A percentile compares a stretch with the other conserved stretches of the same genome.
These are phyloP conservation scores for Nannobrachium achirus DNA, from an alignment of 2,113 vertebrate species.

Conservation along the genomic window DNA sequence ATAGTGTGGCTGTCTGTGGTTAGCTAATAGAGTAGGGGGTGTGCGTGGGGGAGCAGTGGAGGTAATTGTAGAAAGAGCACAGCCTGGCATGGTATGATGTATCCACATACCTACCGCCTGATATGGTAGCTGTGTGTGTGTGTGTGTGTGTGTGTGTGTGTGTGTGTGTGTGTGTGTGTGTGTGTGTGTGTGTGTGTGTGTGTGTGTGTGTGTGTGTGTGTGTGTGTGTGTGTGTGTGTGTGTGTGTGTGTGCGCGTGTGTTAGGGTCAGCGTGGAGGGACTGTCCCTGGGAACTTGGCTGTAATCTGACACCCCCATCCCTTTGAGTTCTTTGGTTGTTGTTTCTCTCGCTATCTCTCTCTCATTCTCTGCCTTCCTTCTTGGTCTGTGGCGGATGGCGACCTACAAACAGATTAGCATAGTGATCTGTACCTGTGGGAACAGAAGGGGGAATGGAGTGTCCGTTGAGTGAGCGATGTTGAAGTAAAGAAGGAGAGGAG, in stretches of 20 bases:
- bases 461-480: background rate
- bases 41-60: background rate
- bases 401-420: background rate
- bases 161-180: too few relatives aligned
- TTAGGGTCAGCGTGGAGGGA: conserved; percentile 6
- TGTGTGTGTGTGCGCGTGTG: background rate
- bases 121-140: conserved; percentile 60
- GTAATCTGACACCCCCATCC: conserved; percentile 63
- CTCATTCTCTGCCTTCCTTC: conserved; percentile 6
- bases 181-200: conserved; percentile 38
- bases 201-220: conserved; percentile 33
- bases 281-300: conserved; percentile 22
- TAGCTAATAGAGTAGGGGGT: background rate
- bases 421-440: conserved; percentile 8
- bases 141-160: conserved; percentile 24
- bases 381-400: background rate
- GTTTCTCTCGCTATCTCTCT: background rate
- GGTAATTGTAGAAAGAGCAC: conserved; percentile 71
- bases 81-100: conserved; percentile 55
- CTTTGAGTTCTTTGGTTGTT: background rate
- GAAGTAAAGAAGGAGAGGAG: conserved; percentile 7
- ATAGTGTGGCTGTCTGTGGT: too few relatives aligned
- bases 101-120: conserved; percentile 66
- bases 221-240: conserved; percentile 23
- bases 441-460: background rate